phyloP scores from a whole-genome alignment of 2,797 vertebrate species.

The Lepidocolaptes lacrymiger region DNA sequence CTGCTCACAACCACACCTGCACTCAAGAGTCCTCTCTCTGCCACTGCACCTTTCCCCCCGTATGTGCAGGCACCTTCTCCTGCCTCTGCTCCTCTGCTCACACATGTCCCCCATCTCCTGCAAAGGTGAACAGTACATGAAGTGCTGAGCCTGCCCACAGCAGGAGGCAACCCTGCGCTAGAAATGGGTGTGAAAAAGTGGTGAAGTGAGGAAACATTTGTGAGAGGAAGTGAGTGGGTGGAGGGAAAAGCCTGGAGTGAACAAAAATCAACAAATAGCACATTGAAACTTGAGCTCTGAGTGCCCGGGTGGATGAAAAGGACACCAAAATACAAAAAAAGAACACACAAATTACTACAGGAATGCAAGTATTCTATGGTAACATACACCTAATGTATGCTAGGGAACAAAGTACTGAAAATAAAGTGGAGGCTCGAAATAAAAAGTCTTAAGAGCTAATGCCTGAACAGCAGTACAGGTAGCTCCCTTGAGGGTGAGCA shows the following conservation, averaged over 20 bases:
- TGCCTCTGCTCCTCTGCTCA: neutral
- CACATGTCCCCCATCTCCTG: fast-evolving
- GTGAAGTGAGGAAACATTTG: constrained; percentile 20
- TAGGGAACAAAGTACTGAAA: neutral
- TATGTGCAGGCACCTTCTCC: neutral
- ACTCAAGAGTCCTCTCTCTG: neutral
- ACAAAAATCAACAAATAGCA: constrained; percentile 33
- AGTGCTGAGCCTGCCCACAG: neutral
- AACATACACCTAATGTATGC: neutral
- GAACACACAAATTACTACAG: neutral
- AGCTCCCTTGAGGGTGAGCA: neutral
- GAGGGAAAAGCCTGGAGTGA: constrained; percentile 37
- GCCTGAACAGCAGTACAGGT: neutral
- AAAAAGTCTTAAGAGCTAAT: neutral
- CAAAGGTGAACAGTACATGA: neutral
- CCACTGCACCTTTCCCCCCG: neutral
- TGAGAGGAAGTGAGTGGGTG: constrained; percentile 54
- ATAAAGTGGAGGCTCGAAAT: neutral
- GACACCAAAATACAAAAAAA: neutral
- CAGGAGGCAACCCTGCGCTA: neutral
- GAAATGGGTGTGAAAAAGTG: neutral
- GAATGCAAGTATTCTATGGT: neutral
- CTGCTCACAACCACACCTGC: neutral
- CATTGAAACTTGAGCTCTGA: neutral
- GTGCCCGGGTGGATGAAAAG: neutral